Evolutionary conservation across 2,797 vertebrate species (phyloP).

Genomic region (Hafferia zeledoni): DNA sequence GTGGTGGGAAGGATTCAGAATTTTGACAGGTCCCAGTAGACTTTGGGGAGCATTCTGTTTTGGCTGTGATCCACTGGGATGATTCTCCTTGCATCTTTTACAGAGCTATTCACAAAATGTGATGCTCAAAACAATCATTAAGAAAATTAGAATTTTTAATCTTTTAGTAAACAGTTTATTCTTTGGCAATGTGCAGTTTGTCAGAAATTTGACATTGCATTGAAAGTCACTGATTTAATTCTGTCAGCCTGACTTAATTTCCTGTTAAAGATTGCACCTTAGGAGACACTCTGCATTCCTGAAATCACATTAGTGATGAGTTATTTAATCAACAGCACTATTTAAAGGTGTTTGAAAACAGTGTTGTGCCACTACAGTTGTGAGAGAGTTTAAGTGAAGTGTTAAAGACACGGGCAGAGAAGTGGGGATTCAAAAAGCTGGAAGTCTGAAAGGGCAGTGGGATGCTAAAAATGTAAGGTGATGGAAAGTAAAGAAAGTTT

Average conservation of each 20-base stretch:
- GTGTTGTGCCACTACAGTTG: background rate
- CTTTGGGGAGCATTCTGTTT: background rate
- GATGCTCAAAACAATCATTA: background rate
- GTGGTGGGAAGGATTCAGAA: background rate
- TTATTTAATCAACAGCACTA: slow-evolving; percentile 17
- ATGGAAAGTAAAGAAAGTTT: background rate
- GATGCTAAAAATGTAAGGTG: background rate
- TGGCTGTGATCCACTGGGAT: background rate
- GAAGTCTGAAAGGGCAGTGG: background rate
- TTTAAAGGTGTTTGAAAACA: background rate
- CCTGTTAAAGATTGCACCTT: slow-evolving; percentile 6
- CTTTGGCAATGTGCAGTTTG: background rate
- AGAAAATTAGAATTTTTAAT: background rate
- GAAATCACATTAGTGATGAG: background rate
- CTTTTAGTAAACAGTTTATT: background rate
- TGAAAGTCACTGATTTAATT: background rate
- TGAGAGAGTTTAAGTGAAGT: background rate
- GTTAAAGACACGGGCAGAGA: background rate
- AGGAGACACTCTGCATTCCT: background rate
- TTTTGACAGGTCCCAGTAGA: background rate
- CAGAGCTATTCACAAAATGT: background rate
- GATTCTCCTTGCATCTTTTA: background rate
- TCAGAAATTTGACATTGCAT: background rate
- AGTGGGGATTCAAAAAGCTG: background rate
- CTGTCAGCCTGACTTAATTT: background rate